Percentiles rank a stretch among this genome's conserved stretches.
Evolutionary conservation across 2,797 vertebrate genomes (phyloP).

Genomic region (Poliocrania exsul): DNA sequence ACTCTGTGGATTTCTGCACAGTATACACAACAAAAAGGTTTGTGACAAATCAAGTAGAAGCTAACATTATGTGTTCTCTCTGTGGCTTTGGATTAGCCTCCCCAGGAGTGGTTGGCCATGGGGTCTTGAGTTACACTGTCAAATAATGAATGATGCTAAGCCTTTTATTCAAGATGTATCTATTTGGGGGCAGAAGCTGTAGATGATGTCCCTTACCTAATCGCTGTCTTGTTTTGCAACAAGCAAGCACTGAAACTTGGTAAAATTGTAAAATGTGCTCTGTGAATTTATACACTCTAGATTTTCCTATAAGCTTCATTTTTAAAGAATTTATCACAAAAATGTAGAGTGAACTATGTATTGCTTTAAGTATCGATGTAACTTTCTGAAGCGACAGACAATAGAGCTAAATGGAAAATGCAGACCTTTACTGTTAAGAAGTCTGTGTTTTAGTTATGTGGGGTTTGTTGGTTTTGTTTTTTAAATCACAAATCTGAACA

Average conservation of each 20-base stretch:
- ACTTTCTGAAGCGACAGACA: background rate
- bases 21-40: background rate
- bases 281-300: background rate
- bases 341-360: background rate
- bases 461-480: background rate
- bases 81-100: background rate
- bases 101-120: background rate
- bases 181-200: background rate
- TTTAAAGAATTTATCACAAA: background rate
- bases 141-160: background rate
- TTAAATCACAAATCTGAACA: background rate
- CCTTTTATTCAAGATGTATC: background rate
- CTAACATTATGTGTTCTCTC: background rate
- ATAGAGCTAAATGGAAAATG: background rate
- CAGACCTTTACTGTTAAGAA: background rate
- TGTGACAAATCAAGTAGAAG: background rate
- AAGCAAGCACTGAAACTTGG: background rate
- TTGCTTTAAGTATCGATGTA: background rate
- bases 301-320: background rate
- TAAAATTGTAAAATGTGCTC: background rate
- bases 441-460: background rate
- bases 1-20: background rate
- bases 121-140: background rate
- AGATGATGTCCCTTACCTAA: background rate
- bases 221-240: background rate